phyloP scores from a whole-genome alignment of 2,113 vertebrate genomes.

The Pavo muticus region DNA sequence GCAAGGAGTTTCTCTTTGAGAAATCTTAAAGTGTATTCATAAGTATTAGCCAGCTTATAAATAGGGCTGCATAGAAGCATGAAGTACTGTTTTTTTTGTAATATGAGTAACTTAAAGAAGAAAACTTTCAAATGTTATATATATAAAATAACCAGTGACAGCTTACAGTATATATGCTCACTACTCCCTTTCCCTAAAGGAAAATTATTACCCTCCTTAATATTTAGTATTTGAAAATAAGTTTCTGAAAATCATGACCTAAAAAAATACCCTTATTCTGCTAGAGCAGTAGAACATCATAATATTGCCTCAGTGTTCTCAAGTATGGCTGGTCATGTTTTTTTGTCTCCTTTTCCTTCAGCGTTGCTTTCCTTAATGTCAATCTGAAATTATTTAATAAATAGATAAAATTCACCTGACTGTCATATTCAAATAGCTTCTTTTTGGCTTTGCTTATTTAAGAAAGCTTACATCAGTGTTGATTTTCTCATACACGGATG shows the following conservation, averaged over 20 bases:
- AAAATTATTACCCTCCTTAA: not conserved
- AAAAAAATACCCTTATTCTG: not conserved
- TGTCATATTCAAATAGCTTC: not conserved
- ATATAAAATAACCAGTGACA: not conserved
- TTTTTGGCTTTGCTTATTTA: not conserved
- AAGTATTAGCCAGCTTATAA: not conserved
- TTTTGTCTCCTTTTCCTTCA: not conserved
- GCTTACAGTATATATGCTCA: not conserved
- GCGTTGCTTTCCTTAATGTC: not conserved
- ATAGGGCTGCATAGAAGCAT: not conserved
- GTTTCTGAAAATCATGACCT: not conserved
- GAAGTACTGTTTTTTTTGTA: not conserved
- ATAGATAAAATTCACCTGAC: not conserved
- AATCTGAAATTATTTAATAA: not conserved
- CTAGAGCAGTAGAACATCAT: not conserved
- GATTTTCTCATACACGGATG: not conserved
- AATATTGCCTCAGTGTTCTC: not conserved
- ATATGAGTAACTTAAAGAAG: not conserved
- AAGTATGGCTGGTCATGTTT: accelerated
- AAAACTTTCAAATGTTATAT: not conserved
- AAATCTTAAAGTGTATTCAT: not conserved
- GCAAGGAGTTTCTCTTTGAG: not conserved
- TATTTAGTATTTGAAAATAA: not conserved
- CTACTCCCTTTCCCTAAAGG: not conserved
- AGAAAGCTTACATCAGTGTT: not conserved